Conservation (phyloP, 2,113 vertebrate species). For the Gopherus evgoodei region DNA sequence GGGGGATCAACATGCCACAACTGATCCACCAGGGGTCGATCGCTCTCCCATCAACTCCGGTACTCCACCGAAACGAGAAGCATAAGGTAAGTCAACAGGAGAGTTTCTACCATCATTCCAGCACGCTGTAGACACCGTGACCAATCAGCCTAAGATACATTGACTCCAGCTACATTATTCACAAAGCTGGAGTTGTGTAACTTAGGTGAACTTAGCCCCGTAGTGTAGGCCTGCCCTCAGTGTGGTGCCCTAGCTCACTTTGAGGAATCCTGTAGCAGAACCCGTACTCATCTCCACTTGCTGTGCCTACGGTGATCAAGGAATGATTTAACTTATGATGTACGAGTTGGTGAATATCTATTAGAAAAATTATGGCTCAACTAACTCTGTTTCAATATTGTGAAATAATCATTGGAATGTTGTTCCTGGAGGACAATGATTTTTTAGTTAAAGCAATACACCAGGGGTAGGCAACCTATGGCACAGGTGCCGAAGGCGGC, state of each 20-base stretch:
- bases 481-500: no score
- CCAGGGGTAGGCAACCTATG: background rate
- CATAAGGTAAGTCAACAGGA: no score
- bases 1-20: no score
- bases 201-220: no score
- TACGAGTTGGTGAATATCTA: background rate
- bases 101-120: no score
- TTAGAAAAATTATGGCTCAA: constrained; percentile 12
- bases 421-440: constrained; percentile 38
- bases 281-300: background rate
- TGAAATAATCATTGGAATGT: constrained; percentile 38
- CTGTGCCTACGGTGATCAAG: background rate
- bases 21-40: no score
- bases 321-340: background rate
- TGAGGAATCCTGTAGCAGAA: background rate
- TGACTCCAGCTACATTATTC: no score
- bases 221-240: background rate
- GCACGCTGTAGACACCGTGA: no score
- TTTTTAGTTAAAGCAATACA: constrained; percentile 25
- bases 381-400: background rate
- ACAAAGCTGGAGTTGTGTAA: no score
- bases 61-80: no score
- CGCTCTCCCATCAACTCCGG: no score
- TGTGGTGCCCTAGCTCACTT: background rate
- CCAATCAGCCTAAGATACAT: no score